Percentiles rank a stretch among this genome's conserved stretches.
Conservation (phyloP, 2,888 invertebrate species). For the Sicus ferrugineus region DNA sequence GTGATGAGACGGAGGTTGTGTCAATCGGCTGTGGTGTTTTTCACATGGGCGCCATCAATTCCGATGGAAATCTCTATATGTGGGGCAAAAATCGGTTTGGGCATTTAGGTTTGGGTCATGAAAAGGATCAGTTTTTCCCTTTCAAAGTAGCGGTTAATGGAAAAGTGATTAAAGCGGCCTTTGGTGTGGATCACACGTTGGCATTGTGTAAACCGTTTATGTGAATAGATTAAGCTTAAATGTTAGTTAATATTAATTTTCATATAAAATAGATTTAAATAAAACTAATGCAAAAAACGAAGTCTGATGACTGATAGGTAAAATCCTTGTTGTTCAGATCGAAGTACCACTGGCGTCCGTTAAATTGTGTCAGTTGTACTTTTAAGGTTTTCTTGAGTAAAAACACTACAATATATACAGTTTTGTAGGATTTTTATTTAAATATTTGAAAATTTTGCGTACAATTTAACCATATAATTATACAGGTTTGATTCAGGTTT, state of each 20-base stretch:
- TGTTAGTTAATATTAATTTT: too few relatives aligned
- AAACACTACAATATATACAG: background rate
- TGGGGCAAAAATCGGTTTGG: constrained; percentile 92
- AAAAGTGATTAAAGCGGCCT: constrained; percentile 75
- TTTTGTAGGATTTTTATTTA: constrained; percentile 1
- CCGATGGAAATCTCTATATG: constrained; percentile 82
- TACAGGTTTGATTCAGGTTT: background rate
- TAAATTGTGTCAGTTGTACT: too few relatives aligned
- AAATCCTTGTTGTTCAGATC: background rate
- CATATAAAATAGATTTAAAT: too few relatives aligned
- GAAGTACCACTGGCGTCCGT: too few relatives aligned
- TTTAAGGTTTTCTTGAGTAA: too few relatives aligned
- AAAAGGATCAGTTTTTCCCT: constrained; percentile 87
- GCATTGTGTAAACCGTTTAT: constrained; percentile 79
- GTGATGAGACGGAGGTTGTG: constrained; percentile 72
- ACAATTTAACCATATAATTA: constrained; percentile 11
- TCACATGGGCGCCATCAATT: constrained; percentile 83
- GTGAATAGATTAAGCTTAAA: constrained; percentile 46
- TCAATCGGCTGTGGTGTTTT: constrained; percentile 77
- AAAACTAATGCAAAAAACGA: background rate
- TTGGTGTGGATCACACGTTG: constrained; percentile 87
- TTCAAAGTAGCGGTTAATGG: constrained; percentile 83
- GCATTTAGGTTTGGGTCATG: constrained; percentile 83
- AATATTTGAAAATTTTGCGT: background rate
- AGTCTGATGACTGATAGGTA: background rate